Evolutionary conservation across 2,888 invertebrate species (phyloP), one percentile per base, ranked within the genome.

Genomic region (Netelia fuscicornis): DNA sequence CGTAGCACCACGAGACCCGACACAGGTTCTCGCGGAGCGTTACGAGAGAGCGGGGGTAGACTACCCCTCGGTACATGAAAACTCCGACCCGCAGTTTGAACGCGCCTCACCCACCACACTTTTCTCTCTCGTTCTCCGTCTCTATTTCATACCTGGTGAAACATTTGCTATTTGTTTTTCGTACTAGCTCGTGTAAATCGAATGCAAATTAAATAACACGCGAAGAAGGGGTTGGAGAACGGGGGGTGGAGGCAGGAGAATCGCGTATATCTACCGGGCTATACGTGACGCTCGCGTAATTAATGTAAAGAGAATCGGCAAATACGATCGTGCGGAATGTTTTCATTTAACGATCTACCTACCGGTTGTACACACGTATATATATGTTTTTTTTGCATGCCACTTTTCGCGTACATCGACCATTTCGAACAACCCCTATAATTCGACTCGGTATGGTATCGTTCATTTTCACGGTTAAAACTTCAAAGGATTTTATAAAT

Each of bases 181-280:
- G 83, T 67, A 11, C 37, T 11, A 76, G 48, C 20, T 74, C 42
- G 68, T 62, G 83, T 58, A 52, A 78, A 83, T 78, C 78, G 62
- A 78, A 74, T 74, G 74, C 68, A 78, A 83, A 83, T 78, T 74
- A 78, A 78, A 78, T 72, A 74, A 67, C 77, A 54, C 52, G 11
- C 23, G 37, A 23, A 25, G 13, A 9, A 37, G 6, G 6, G 6
- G 37, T 5, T 37, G 37, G 37, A 37, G 37, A 6, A 20, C 20
- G 20, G 20, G 6, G 37, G 37, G 8, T 1, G 9, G n/a, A 20
- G n/a, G 20, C 37, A 3, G 58, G 58, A 48, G 13, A 10, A 48
- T 65, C 44, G 65, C n/a, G 37, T 37, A 64, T 64, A 64, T 65
- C n/a, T 58, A 65, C 58, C 48, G 20, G 17, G 13, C 13, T 68